A percentile compares a stretch with the other conserved stretches of the same genome.
phyloP scores from a whole-genome alignment of 1,140 invertebrate species.

The Tetraneura akinire region DNA sequence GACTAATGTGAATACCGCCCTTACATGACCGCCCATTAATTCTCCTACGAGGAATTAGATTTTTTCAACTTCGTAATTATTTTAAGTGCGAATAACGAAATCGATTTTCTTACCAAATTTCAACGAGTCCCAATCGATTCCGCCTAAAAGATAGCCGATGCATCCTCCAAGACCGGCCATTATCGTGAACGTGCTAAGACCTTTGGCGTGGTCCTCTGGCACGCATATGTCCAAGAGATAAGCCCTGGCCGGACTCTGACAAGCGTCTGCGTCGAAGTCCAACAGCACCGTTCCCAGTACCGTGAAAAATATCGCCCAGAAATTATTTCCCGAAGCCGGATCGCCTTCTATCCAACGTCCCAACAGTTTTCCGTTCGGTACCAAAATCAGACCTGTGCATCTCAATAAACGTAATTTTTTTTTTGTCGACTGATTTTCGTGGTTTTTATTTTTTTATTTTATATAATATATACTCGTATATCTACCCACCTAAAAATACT shows the following conservation, averaged over 20 bases:
- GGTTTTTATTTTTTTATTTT: neutral
- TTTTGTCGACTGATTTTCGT: neutral
- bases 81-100: neutral
- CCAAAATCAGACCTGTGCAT: slow-evolving; percentile 71
- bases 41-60: slow-evolving; percentile 61
- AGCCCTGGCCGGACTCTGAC: slow-evolving; percentile 89
- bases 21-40: slow-evolving; percentile 82
- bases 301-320: slow-evolving; percentile 89
- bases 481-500: slow-evolving; percentile 76
- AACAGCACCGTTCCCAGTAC: slow-evolving; percentile 89
- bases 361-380: slow-evolving; percentile 86
- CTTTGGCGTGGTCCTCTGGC: slow-evolving; percentile 88
- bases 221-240: slow-evolving; percentile 90
- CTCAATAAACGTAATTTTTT: neutral
- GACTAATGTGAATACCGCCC: slow-evolving; percentile 86
- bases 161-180: slow-evolving; percentile 95
- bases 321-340: slow-evolving; percentile 64
- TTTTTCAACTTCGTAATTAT: no score
- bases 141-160: slow-evolving; percentile 89
- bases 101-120: slow-evolving; percentile 66
- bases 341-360: slow-evolving; percentile 79
- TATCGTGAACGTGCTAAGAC: slow-evolving; percentile 91
- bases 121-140: slow-evolving; percentile 89
- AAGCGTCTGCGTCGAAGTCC: slow-evolving; percentile 95
- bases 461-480: neutral